phyloP scores from a whole-genome alignment of 2,797 vertebrate species.

The Presbytis comata region DNA sequence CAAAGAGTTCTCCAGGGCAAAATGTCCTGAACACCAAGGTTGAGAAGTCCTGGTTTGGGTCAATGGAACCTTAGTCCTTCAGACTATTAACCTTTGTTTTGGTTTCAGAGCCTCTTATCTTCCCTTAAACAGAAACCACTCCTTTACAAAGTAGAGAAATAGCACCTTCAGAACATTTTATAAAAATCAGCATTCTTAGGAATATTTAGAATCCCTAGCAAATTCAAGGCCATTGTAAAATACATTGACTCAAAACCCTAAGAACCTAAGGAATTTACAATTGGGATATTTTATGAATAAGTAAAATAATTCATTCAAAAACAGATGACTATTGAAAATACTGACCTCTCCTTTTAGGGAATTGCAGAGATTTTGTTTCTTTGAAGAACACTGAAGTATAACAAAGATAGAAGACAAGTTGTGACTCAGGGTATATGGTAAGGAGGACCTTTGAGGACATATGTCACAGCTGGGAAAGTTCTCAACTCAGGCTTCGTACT shows the following conservation, averaged over 20 bases:
- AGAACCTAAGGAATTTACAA: neutral
- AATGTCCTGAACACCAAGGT: neutral
- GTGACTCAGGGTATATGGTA: neutral
- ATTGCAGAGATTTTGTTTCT: neutral
- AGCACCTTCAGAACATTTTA: neutral
- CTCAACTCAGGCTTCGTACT: neutral
- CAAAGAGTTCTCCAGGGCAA: neutral
- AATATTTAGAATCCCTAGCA: neutral
- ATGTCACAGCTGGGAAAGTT: neutral
- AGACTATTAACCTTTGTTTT: neutral
- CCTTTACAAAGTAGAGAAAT: neutral
- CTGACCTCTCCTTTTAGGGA: neutral
- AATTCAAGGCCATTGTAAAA: constrained; percentile 42
- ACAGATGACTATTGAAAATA: neutral
- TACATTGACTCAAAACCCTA: neutral
- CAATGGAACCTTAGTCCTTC: neutral
- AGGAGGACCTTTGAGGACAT: neutral
- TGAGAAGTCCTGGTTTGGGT: neutral
- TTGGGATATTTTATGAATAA: neutral
- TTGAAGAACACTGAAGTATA: neutral
- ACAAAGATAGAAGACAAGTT: neutral
- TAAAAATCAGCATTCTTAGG: neutral
- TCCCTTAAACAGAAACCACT: neutral
- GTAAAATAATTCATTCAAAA: neutral
- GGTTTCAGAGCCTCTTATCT: neutral